Base-by-base conservation (phyloP, 1,140 invertebrate species). In the Oreohelix idahoensis region DNA sequence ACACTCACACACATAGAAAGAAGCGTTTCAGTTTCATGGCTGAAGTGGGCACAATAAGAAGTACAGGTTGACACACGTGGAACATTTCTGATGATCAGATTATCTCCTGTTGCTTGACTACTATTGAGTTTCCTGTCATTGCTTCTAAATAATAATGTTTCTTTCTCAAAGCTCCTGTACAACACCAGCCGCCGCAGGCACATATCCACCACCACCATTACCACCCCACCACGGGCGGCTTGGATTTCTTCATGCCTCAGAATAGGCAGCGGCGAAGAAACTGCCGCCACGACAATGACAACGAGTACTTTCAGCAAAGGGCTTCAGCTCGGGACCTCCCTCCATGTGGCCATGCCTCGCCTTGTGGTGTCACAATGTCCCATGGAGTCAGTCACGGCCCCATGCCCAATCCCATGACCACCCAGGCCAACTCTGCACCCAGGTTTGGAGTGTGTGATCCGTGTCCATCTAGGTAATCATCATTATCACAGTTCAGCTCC, bases 151-250 rank as follows among this genome's bases (percentile, higher is more conserved):
- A 49, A 49, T 49, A 49, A 49, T 49, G 45, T 11, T 11, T 49
- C 45, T 49, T 49, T 11, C 45, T 49, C 45, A 11, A 8, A 49
- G 45, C 45, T 49, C 26, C 53, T 58, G 53, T 58, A 13, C 69
- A 71, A 15, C 69, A 71, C n/a, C 86, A 84, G 82, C 84, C 87
- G 51, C 86, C 85, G 20, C 92, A 93, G 32, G 92, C 94, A 45
- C 94, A 92, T 81, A 91, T 90, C 75, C 91, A 92, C 81, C 89
- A 90, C 71, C 95, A 84, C 95, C 96, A 88, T 79, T 88, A 90
- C 71, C 89, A 90, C 63, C 86, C 86, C 23, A 84, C 87, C n/a
- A 69, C 86, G 10, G 73, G 39, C 13, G 39, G n/a, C 39, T n/a
- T 42, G 26, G 36, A 29, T 32, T 45, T 39, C 39, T 29, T 39